Base-by-base conservation (phyloP, 2,888 invertebrate genomes). In the Alentia gelatinosa region DNA sequence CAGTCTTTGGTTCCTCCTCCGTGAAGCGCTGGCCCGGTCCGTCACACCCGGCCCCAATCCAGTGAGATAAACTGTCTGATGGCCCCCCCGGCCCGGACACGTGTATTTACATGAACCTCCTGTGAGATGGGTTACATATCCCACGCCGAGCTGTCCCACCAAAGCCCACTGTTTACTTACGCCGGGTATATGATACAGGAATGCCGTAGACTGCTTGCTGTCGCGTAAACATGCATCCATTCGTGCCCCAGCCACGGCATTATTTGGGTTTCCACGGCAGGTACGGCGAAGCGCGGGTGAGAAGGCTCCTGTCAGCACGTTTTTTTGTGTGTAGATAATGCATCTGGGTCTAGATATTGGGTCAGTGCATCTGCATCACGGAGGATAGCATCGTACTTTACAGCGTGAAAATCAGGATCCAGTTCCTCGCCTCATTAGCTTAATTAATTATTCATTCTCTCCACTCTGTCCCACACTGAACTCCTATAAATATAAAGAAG, bases 101-200 rank as follows among this genome's bases (percentile, higher is more conserved):
- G 83, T 83, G 83, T 83, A 83, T 83, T 83, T 83, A 83, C 83
- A 83, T 39, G 83, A 40, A 40, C 83, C 39, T 7, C 19, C 83
- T 83, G 37, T 19, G n/a, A 35, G 83, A 39, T 37, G 39, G 23
- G 39, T 40, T 40, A 83, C 40, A 37, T 83, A 83, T 83, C 68
- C 68, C 68, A 5, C 83, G 83, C 83, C 12, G 68, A 68, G 68
- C 30, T 68, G 68, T 68, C 33, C 68, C 33, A 26, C 37, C 39
- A 19, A 35, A 39, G 39, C n/a, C 83, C 40, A 4, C 37, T 83
- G 83, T 83, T 83, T 83, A 83, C 83, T 39, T n/a, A 23, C 83
- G 35, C 39, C 19, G 75, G 39, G 83, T 15, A 83, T 83, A 23
- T 4, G 83, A 83, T 83, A 83, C 83, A 40, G 39, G 83, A 40